phyloP scores from a whole-genome alignment of 92 coral and sea anemone species.

The Phymanthus crucifer region DNA sequence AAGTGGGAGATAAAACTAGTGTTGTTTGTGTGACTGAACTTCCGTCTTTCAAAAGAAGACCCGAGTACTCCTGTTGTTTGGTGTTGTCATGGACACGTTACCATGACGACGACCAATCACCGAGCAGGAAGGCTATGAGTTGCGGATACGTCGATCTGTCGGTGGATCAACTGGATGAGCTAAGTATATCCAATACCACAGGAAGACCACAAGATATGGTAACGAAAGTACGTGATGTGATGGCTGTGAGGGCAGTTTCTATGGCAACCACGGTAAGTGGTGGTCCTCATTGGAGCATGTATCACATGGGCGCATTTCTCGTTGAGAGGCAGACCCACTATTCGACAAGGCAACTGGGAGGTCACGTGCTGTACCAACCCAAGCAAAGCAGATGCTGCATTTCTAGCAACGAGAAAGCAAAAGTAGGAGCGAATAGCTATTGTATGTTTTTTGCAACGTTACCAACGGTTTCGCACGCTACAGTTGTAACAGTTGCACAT shows the following conservation, averaged over 20 bases:
- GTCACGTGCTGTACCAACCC: too few relatives aligned
- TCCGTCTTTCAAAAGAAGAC: constrained; percentile 43
- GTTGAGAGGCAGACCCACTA: too few relatives aligned
- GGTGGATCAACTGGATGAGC: constrained; percentile 36
- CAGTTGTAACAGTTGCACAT: too few relatives aligned
- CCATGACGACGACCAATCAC: constrained; percentile 7
- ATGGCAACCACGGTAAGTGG: constrained; percentile 57
- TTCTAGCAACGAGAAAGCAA: too few relatives aligned
- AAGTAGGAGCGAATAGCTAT: too few relatives aligned
- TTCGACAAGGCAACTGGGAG: too few relatives aligned
- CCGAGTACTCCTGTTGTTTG: constrained; percentile 41
- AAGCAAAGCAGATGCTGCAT: too few relatives aligned
- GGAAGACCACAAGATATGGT: constrained; percentile 17
- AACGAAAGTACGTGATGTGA: constrained; percentile 42
- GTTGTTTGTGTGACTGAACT: constrained; percentile 49
- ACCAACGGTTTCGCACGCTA: too few relatives aligned
- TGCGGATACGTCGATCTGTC: constrained; percentile 26
- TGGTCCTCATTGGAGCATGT: not conserved
- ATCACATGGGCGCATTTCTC: too few relatives aligned
- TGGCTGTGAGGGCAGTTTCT: constrained; percentile 60
- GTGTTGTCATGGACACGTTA: constrained; percentile 57
- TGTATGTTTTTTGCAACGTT: too few relatives aligned
- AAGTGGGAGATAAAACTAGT: constrained; percentile 44
- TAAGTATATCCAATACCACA: constrained; percentile 22
- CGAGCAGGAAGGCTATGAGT: not conserved